Base-by-base conservation (phyloP, 2,797 vertebrate species). In the Tauraco hartlaubi region DNA sequence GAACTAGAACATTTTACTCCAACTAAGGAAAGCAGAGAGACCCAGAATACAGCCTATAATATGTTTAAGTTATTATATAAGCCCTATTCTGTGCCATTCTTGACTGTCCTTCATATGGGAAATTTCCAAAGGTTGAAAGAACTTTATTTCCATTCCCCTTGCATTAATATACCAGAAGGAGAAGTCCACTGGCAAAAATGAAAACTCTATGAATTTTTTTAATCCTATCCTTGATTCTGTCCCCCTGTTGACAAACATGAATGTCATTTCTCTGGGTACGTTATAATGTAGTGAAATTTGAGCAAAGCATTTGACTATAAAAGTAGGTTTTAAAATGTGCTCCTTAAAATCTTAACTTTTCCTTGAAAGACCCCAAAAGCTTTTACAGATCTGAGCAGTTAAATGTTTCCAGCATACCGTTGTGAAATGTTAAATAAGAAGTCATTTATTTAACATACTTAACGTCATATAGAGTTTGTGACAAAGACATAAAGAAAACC, bases 1-100 rank as follows among this genome's bases (percentile, higher is more conserved):
- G 64, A 94, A 77, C 15, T 54, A 80, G 82, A 84, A 88, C n/a
- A 51, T 88, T 86, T 89, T 66, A 23, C 52, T 94, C 63, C 55
- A 82, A 62, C 37, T 69, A 82, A 77, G 87, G 73, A 93, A 95
- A 88, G 67, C 64, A 79, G 63, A 59, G 44, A 81, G 66, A 73
- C 8, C 3, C n/a, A 91, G 72, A 80, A 69, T 35, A 72, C n/a
- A 72, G 48, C 17, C 39, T 83, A 39, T 43, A 77, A 52, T 81
- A 80, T 51, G 33, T 73, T 85, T 74, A 85, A 88, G 66, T 78
- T 75, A 81, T 94, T 88, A 69, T 78, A 74, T 52, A 55, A 12
- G 12, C 18, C 68, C 37, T 56, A 6, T 89, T 85, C 64, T 87
- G 33, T 79, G 37, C 33, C 17, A 67, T 82, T 89, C 13, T 79